Conservation (phyloP, 2,797 vertebrate genomes). For the Gephyroberyx darwinii region DNA sequence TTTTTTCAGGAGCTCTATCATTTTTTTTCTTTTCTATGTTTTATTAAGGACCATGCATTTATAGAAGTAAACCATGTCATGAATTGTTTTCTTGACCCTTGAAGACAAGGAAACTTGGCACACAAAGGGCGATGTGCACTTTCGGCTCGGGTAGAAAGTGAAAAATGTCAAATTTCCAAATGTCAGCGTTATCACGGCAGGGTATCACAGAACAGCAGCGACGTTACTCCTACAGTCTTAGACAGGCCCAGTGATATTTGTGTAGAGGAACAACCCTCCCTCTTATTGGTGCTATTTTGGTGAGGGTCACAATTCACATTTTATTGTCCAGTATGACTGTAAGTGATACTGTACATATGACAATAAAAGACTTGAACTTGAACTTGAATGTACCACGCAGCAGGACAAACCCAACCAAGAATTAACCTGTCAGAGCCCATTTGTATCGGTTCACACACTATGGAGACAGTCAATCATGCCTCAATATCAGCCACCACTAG, state of each 20-base stretch:
- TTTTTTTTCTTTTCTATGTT: no score
- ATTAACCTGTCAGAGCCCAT: background rate
- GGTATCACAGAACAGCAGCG: constrained; percentile 18
- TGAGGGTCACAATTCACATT: constrained; percentile 2
- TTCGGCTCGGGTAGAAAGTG: constrained; percentile 16
- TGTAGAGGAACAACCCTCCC: constrained; percentile 29
- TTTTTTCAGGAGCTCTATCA: no score
- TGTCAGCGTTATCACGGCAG: constrained; percentile 48
- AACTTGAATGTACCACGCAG: no score
- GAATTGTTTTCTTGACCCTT: constrained; percentile 24
- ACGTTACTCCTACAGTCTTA: constrained; percentile 23
- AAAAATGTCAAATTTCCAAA: constrained; percentile 60
- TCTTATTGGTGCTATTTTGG: constrained; percentile 24
- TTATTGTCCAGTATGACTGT: no score
- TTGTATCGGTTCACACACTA: background rate
- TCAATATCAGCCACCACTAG: background rate
- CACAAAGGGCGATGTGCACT: constrained; percentile 11
- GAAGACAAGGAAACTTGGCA: background rate
- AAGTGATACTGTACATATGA: no score
- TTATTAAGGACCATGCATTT: constrained; percentile 5
- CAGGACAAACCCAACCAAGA: background rate
- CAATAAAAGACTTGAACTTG: no score
- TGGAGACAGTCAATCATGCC: constrained; percentile 18
- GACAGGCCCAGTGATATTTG: constrained; percentile 46
- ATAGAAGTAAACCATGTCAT: background rate